phyloP scores from a whole-genome alignment of 1,140 invertebrate species.

The Leptoteleia sp. region DNA sequence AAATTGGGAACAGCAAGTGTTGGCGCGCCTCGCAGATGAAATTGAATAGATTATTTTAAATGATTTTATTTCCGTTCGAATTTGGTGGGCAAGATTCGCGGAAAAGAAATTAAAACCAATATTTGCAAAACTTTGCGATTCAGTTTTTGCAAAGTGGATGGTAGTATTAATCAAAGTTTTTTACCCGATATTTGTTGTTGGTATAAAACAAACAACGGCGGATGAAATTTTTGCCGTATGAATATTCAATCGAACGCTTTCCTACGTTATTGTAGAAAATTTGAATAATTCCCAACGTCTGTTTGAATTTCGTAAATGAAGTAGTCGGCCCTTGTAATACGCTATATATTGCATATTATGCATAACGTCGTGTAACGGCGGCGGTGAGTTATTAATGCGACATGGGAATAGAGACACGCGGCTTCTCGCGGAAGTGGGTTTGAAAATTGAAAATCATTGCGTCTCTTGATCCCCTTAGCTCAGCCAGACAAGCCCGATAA shows the following conservation, averaged over 20 bases:
- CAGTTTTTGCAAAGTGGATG: slow-evolving; percentile 10
- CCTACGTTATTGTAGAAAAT: slow-evolving; percentile 34
- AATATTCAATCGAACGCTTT: slow-evolving; percentile 26
- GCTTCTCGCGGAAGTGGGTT: slow-evolving; percentile 74
- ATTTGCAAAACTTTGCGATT: slow-evolving; percentile 26
- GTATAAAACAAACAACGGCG: slow-evolving; percentile 19
- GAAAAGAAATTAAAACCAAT: slow-evolving; percentile 41
- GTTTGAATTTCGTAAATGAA: slow-evolving; percentile 62
- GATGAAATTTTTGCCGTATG: slow-evolving; percentile 7
- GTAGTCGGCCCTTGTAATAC: slow-evolving; percentile 61
- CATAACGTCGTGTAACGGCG: slow-evolving; percentile 61
- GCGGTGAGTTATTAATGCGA: slow-evolving; percentile 67
- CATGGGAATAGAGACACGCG: slow-evolving; percentile 65
- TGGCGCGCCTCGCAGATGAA: slow-evolving; percentile 9
- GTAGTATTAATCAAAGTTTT: slow-evolving; percentile 13
- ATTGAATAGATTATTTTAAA: slow-evolving; percentile 7
- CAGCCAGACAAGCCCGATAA: slow-evolving; percentile 77
- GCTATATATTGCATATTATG: slow-evolving; percentile 62
- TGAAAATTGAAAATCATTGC: slow-evolving; percentile 81
- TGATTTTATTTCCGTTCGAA: slow-evolving; percentile 8
- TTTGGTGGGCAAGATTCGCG: slow-evolving; percentile 4
- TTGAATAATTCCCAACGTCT: slow-evolving; percentile 59
- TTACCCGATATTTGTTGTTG: slow-evolving; percentile 14
- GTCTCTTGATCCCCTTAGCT: slow-evolving; percentile 78
- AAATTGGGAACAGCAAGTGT: no score